These are phyloP conservation scores for Apistogramma diplotaenia DNA, from an alignment of 2,113 vertebrate genomes.

Conservation along the genomic window DNA sequence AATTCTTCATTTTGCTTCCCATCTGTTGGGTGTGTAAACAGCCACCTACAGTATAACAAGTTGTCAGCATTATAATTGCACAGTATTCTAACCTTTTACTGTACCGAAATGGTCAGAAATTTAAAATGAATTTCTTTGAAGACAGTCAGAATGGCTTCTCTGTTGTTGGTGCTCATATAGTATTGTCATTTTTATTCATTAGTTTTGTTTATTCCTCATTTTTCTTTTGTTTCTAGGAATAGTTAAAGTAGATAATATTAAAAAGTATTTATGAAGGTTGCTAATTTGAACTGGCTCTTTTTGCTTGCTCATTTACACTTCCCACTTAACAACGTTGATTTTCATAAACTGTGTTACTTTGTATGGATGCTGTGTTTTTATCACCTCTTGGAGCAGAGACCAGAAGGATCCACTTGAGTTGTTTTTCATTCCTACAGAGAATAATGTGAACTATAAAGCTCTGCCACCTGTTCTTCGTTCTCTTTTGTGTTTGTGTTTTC, in stretches of 20 bases:
- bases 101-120: too few species aligned
- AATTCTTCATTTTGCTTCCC: too few species aligned
- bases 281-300: neutral
- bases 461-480: slow-evolving; percentile 44
- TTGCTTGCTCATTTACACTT: slow-evolving; percentile 31
- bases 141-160: too few species aligned
- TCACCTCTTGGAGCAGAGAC: neutral
- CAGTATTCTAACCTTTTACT: too few species aligned
- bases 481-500: neutral
- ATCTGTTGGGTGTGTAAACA: too few species aligned
- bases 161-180: too few species aligned
- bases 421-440: slow-evolving; percentile 24
- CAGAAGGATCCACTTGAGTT: slow-evolving; percentile 15
- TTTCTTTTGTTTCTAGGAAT: neutral
- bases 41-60: too few species aligned
- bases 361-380: neutral
- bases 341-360: slow-evolving; percentile 1
- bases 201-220: neutral
- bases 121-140: too few species aligned
- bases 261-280: neutral
- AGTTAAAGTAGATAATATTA: neutral
- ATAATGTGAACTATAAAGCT: neutral
- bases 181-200: neutral
- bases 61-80: too few species aligned
- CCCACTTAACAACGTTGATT: slow-evolving; percentile 2